Conservation (phyloP, 2,797 vertebrate genomes). For the Hylomyscus alleni region DNA sequence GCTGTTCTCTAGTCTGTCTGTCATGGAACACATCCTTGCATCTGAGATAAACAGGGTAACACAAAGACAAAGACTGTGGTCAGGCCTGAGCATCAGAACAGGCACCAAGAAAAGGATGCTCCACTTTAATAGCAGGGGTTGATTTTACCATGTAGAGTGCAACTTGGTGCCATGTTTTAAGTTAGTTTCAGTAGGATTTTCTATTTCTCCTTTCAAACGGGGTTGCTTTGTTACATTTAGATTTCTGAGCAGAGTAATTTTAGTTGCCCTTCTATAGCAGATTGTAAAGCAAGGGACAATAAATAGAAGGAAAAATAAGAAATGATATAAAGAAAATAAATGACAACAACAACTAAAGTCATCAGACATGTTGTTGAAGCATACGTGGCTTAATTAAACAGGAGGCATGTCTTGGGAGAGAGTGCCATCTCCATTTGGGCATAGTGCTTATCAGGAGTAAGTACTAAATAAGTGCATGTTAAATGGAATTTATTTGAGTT, state of each 20-base stretch:
- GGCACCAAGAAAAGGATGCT: not conserved
- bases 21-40: not conserved
- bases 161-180: not conserved
- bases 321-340: not conserved
- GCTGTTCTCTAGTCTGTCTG: not conserved
- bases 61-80: not conserved
- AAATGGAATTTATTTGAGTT: constrained; percentile 3
- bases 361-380: not conserved
- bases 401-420: not conserved
- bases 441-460: not conserved
- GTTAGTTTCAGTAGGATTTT: not conserved
- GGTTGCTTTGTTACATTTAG: not conserved
- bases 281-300: not conserved
- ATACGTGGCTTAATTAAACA: not conserved
- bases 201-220: not conserved
- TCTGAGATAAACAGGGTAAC: constrained; percentile 42
- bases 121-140: not conserved
- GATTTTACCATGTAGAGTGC: not conserved
- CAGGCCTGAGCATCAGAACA: not conserved
- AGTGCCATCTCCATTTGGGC: not conserved
- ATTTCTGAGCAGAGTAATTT: not conserved
- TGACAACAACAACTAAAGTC: not conserved
- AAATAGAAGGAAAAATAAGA: not conserved
- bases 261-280: not conserved
- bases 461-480: not conserved